phyloP scores from a whole-genome alignment of 2,113 vertebrate species.

The Furnarius figulus region DNA sequence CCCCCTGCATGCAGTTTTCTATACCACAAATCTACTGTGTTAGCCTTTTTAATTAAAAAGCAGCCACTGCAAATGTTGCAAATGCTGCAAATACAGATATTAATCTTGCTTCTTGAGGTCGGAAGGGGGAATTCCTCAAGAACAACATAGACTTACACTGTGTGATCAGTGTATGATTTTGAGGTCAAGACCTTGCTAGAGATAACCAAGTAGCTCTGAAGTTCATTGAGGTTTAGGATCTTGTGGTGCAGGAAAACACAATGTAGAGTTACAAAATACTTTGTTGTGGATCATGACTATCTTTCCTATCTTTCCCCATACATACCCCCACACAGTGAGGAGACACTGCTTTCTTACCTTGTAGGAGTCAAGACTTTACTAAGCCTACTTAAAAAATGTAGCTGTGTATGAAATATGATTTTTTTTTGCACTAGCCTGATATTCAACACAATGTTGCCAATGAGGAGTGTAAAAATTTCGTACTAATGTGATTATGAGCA shows the following conservation, averaged over 20 bases:
- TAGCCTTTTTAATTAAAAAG: neutral
- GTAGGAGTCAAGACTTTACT: neutral
- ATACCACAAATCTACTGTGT: neutral
- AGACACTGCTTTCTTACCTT: neutral
- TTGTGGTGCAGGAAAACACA: neutral
- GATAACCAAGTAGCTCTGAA: neutral
- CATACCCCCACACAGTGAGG: neutral
- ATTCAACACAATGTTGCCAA: neutral
- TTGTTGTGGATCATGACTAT: neutral
- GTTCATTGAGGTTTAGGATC: neutral
- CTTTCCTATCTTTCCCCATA: neutral
- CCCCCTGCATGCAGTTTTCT: neutral
- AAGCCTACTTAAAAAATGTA: neutral
- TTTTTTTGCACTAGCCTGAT: neutral
- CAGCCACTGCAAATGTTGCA: neutral
- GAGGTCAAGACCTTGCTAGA: neutral
- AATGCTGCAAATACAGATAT: neutral
- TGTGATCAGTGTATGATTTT: neutral
- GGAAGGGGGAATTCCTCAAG: rapidly evolving
- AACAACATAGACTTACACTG: neutral
- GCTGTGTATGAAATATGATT: neutral
- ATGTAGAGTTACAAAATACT: neutral
- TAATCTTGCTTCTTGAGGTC: neutral
- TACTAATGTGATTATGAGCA: neutral
- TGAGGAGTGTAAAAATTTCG: neutral